Base-by-base conservation (phyloP, 1,140 invertebrate species). In the Ganaspis sp. region DNA sequence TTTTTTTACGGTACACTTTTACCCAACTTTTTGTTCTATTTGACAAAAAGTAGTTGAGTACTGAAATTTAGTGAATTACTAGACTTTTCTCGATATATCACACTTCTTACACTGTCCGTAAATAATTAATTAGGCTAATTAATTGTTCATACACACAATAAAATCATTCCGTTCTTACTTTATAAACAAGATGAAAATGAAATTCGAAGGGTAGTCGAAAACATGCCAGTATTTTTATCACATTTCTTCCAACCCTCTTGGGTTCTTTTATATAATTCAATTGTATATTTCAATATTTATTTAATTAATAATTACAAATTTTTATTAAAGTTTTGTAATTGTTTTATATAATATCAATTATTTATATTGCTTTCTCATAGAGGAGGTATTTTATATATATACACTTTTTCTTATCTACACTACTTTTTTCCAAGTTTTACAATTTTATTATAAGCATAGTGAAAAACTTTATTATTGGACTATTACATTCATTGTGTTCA, bases 31-130 rank as follows among this genome's bases (percentile, higher is more conserved):
- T 21, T 26, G 58, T 64, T 64, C 26, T 29, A 29, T 34, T 15
- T 29, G 26, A 29, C 58, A 64, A 26, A 64, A 34, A n/a, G 58
- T 64, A 26, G 23, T 64, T n/a, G n/a, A 64, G 26, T n/a, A 26
- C 26, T 64, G 58, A 64, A 64, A 64, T 64, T 64, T 29, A 64
- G 58, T 64, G 11, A 64, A 64, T 29, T 29, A 34, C 3, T 34
- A 64, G 58, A 34, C 23, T 64, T 64, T 12, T 26, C 12, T 64
- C 23, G 58, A 29, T n/a, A 64, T 64, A 34, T 64, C 2, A 29
- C 58, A 34, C 58, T 4, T 34, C 12, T 64, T 64, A 64, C 58
- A 26, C 26, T 64, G 58, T 34, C 58, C 58, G 58, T 29, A 49
- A 49, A 34, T n/a, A 49, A 49, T 15, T 11, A 23, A 58, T 64